These are phyloP conservation scores for Mystacides longicornis DNA, from an alignment of 2,888 invertebrate genomes.

Conservation along the genomic window DNA sequence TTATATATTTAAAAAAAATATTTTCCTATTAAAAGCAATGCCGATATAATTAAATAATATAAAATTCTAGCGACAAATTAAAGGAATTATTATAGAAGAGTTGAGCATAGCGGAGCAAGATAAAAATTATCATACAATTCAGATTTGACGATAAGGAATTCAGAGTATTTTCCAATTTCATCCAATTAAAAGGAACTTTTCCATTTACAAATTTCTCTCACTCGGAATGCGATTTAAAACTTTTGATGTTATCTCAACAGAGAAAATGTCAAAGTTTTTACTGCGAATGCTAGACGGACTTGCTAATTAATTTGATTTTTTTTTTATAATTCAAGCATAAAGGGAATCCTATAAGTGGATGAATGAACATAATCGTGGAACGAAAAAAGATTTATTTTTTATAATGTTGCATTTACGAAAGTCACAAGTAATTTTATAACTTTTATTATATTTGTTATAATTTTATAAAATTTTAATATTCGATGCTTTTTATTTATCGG, in stretches of 20 bases:
- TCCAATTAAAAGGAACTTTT: constrained; percentile 21
- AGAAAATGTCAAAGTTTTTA: constrained; percentile 23
- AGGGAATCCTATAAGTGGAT: too few species aligned
- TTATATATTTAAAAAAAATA: too few species aligned
- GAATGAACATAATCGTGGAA: too few species aligned
- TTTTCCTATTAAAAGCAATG: too few species aligned
- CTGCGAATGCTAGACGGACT: constrained; percentile 15
- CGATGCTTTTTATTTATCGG: too few species aligned
- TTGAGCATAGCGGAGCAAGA: not conserved
- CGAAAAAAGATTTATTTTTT: too few species aligned
- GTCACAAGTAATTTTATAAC: too few species aligned
- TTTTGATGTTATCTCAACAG: constrained; percentile 21
- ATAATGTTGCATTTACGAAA: too few species aligned
- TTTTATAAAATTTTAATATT: too few species aligned
- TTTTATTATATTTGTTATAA: too few species aligned
- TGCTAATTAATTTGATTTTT: constrained; percentile 24
- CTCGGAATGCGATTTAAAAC: constrained; percentile 24
- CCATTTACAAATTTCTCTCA: constrained; percentile 21
- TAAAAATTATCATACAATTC: constrained; percentile 8
- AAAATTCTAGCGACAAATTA: not conserved
- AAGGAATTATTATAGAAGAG: constrained; percentile 1
- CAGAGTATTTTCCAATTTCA: constrained; percentile 21
- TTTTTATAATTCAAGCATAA: not conserved
- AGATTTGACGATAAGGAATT: constrained; percentile 13
- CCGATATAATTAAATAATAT: too few species aligned